Evolutionary conservation across 2,797 vertebrate species (phyloP).

Genomic region (Rhynchotus rufescens): DNA sequence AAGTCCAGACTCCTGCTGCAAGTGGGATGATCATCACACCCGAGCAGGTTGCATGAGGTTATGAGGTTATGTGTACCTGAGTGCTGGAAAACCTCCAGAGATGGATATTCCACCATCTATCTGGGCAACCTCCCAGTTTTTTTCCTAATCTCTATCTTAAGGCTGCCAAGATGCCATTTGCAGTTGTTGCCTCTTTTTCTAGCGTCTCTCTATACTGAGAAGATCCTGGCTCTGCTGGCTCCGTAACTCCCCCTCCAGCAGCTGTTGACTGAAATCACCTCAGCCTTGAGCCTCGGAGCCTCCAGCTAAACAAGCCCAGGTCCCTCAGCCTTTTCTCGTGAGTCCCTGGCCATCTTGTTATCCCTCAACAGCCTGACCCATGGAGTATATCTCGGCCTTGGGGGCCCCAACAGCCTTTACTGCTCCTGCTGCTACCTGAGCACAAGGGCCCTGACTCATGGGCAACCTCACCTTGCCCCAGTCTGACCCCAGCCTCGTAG

Average conservation of each 20-base stretch:
- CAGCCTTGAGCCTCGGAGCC: not conserved
- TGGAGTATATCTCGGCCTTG: fast-evolving
- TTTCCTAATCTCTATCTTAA: not conserved
- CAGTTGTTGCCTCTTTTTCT: not conserved
- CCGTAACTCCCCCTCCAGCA: not conserved
- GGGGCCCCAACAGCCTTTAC: not conserved
- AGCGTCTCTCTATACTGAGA: not conserved
- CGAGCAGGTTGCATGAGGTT: not conserved
- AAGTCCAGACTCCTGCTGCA: not conserved
- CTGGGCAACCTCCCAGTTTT: not conserved
- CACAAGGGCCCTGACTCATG: too few relatives aligned
- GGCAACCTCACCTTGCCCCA: too few relatives aligned
- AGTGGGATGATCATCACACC: not conserved
- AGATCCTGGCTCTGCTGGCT: not conserved
- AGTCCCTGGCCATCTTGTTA: not conserved
- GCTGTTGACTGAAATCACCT: fast-evolving
- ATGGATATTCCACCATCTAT: not conserved
- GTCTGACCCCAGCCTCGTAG: too few relatives aligned
- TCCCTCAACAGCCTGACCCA: not conserved
- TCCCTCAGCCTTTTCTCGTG: not conserved
- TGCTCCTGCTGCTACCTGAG: not conserved
- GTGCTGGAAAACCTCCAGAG: not conserved
- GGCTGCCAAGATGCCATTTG: not conserved
- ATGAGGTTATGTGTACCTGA: not conserved
- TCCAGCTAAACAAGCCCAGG: not conserved